Base-by-base conservation (phyloP, 2,888 invertebrate species). In the Cephus spinipes region DNA sequence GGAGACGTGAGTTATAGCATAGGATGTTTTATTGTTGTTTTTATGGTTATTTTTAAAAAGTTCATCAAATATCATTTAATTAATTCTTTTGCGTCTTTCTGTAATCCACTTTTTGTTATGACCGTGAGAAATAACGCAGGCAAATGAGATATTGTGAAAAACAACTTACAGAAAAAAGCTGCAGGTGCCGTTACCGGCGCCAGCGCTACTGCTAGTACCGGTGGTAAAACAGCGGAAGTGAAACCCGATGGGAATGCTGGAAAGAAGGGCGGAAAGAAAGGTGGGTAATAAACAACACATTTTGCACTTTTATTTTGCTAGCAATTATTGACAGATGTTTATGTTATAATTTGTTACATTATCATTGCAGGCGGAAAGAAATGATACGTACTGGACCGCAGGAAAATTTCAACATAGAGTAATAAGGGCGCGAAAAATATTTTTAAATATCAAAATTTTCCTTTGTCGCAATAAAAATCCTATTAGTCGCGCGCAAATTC, bases 201-300 rank as follows among this genome's bases (percentile, higher is more conserved):
- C 69, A 81, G 80, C 31, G 79, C 78, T n/a, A 80, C 36, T 34
- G 79, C 76, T 32, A 36, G 79, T 31, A 80, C 81, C 33, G 83
- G 76, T 30, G 84, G 79, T 12, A 85, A 85, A 77, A 33, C 77
- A 11, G 71, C 83, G 11, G 84, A 82, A 68, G 79, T 79, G 15
- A 84, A 85, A 77, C 76, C 77, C 23, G 83, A 83, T 36, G 80
- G 80, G 23, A 81, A 80, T 69, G 83, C 79, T 35, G 85, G 83
- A 81, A 85, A 85, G 76, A 85, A 85, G 79, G 83, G 85, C 73
- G 83, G 84, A 23, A 85, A 85, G 75, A 86, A 85, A 82, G 86
- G 86, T 85, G 73, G 3, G 33, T 33, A 55, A 12, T 73, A 33
- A 71, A 35, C 31, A 77, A 55, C 73, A 36, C 9, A 68, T 33